phyloP scores from a whole-genome alignment of 2,113 vertebrate species.

The Mobula birostris region DNA sequence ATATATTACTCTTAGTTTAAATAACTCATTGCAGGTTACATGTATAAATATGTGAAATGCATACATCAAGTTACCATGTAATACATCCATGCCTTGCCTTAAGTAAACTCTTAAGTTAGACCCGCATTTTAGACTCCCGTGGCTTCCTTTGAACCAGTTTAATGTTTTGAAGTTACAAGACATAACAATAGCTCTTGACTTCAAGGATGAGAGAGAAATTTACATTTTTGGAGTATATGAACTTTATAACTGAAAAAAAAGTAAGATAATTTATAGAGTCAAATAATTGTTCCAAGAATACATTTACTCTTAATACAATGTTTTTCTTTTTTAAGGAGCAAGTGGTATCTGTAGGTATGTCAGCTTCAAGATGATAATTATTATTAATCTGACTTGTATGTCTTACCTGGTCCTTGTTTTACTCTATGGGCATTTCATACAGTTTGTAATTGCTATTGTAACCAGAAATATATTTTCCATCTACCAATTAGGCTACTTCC shows the following conservation, averaged over 20 bases:
- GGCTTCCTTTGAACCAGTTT: too few species aligned
- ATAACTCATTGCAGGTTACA: too few species aligned
- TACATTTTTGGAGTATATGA: too few species aligned
- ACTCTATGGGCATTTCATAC: not conserved
- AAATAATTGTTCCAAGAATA: not conserved
- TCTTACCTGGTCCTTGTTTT: not conserved
- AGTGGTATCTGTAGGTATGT: not conserved
- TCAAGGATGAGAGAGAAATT: too few species aligned
- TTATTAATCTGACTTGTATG: not conserved
- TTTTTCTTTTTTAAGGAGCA: not conserved
- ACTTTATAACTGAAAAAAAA: too few species aligned
- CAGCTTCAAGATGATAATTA: not conserved
- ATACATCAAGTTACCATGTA: too few species aligned
- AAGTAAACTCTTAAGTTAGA: too few species aligned
- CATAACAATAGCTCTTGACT: not conserved
- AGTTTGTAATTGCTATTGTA: not conserved
- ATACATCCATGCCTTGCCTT: too few species aligned
- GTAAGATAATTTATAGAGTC: not conserved
- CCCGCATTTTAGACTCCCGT: too few species aligned
- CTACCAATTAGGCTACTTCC: not conserved
- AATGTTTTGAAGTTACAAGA: too few species aligned
- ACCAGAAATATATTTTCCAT: not conserved
- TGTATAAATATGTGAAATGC: too few species aligned
- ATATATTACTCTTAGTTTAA: too few species aligned
- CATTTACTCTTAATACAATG: not conserved